Evolutionary conservation across 2,888 invertebrate species (phyloP).

Genomic region (Chrysolina haemoptera): DNA sequence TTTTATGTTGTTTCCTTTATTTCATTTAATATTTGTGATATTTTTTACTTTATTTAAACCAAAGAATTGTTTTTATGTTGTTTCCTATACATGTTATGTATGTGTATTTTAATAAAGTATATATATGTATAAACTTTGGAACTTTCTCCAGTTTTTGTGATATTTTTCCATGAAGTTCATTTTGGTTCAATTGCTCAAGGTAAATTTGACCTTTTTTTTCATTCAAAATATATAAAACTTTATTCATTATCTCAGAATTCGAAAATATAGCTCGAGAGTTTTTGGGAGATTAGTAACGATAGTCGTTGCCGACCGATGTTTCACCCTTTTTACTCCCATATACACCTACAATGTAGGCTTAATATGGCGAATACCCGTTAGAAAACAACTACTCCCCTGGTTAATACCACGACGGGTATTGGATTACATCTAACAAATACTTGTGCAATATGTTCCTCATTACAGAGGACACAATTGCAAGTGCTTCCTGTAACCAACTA

Average conservation of each 20-base stretch:
- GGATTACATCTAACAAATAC: too few relatives aligned
- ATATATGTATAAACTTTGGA: constrained; percentile 11
- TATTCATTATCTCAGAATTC: constrained; percentile 19
- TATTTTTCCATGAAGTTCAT: constrained; percentile 16
- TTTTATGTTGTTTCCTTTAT: constrained; percentile 12
- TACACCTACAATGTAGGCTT: too few relatives aligned
- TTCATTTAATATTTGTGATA: constrained; percentile 14
- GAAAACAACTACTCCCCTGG: too few relatives aligned
- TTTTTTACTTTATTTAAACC: constrained; percentile 13
- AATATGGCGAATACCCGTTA: too few relatives aligned
- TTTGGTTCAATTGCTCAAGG: constrained; percentile 16
- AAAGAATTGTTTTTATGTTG: constrained; percentile 16
- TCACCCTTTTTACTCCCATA: too few relatives aligned
- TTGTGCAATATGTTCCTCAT: too few relatives aligned
- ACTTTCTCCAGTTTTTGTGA: constrained; percentile 12
- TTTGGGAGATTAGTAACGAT: constrained; percentile 10
- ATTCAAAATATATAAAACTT: constrained; percentile 18
- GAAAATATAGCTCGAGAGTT: constrained; percentile 3
- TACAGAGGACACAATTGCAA: too few relatives aligned
- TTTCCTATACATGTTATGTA: constrained; percentile 13
- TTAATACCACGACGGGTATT: too few relatives aligned
- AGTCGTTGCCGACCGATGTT: constrained; percentile 5
- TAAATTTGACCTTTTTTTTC: constrained; percentile 18
- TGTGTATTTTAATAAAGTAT: constrained; percentile 14
- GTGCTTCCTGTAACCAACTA: constrained; percentile 6